phyloP scores from a whole-genome alignment of 2,888 invertebrate genomes.

The Hirtodrosophila duncani region DNA sequence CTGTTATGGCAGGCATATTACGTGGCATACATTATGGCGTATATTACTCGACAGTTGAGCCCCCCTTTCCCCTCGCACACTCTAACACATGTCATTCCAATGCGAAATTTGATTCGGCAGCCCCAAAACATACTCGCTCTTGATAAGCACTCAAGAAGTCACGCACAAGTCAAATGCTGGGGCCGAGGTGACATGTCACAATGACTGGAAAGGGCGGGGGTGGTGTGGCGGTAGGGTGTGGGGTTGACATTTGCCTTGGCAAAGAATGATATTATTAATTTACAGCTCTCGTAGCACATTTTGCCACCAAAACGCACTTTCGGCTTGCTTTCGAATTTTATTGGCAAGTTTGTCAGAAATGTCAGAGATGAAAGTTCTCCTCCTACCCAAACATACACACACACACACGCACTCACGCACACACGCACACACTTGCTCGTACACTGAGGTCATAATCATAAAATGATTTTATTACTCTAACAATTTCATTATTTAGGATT shows the following conservation, averaged over 20 bases:
- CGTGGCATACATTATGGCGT: conserved; percentile 33
- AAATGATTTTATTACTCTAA: conserved; percentile 65
- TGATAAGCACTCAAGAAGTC: conserved; percentile 50
- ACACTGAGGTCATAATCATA: conserved; percentile 53
- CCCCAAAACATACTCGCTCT: conserved; percentile 59
- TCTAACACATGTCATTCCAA: conserved; percentile 52
- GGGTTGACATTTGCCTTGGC: conserved; percentile 55
- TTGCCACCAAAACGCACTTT: conserved; percentile 46
- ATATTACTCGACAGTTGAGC: background rate
- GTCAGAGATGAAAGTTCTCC: conserved; percentile 1
- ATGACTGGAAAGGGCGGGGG: conserved; percentile 1
- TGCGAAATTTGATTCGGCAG: conserved; percentile 60
- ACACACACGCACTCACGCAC: conserved; percentile 9
- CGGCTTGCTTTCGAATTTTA: conserved; percentile 43
- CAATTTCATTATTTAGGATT: conserved; percentile 68
- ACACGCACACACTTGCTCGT: conserved; percentile 13
- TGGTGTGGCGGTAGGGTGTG: background rate
- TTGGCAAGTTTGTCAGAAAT: conserved; percentile 31
- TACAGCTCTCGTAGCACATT: conserved; percentile 37
- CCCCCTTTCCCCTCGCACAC: background rate
- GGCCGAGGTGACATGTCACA: conserved; percentile 34
- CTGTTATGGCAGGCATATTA: conserved; percentile 13
- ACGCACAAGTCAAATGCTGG: conserved; percentile 37
- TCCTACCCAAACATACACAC: too few species aligned
- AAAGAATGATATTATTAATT: conserved; percentile 67